Conservation (phyloP, 2,113 vertebrate genomes). For the Casuarius casuarius region DNA sequence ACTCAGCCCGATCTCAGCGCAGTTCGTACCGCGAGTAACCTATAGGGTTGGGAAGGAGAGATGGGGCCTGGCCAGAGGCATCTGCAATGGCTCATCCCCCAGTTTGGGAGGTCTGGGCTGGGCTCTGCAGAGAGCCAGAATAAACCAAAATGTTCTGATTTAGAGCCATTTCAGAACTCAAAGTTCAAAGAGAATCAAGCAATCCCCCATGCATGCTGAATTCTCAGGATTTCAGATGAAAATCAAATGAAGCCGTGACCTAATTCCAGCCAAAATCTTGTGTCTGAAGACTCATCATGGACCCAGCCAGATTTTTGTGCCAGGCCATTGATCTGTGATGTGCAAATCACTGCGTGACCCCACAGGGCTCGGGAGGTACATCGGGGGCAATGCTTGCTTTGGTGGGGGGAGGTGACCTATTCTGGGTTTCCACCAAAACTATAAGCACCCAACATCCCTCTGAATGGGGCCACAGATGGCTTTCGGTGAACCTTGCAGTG, state of each 20-base stretch:
- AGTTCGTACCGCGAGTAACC: not conserved
- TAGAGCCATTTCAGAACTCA: not conserved
- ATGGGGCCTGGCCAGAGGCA: not conserved
- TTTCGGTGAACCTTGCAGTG: not conserved
- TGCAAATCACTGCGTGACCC: not conserved
- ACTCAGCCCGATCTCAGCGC: not conserved
- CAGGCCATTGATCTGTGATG: rapidly evolving
- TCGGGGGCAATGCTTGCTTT: rapidly evolving
- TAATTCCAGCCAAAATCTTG: not conserved
- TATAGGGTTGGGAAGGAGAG: not conserved
- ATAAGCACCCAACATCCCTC: not conserved
- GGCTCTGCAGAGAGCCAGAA: not conserved
- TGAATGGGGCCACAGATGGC: not conserved
- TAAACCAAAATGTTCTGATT: not conserved
- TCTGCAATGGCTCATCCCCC: not conserved
- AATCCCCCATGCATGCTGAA: not conserved
- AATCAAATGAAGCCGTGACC: not conserved
- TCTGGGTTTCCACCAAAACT: not conserved
- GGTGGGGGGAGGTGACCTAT: not conserved
- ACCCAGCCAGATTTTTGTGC: not conserved
- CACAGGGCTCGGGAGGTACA: not conserved
- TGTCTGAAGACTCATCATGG: not conserved
- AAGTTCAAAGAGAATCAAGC: not conserved
- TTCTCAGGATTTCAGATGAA: not conserved
- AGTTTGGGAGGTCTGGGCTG: not conserved